Conservation (phyloP, 2,888 invertebrate genomes). For the Sphinx pinastri region DNA sequence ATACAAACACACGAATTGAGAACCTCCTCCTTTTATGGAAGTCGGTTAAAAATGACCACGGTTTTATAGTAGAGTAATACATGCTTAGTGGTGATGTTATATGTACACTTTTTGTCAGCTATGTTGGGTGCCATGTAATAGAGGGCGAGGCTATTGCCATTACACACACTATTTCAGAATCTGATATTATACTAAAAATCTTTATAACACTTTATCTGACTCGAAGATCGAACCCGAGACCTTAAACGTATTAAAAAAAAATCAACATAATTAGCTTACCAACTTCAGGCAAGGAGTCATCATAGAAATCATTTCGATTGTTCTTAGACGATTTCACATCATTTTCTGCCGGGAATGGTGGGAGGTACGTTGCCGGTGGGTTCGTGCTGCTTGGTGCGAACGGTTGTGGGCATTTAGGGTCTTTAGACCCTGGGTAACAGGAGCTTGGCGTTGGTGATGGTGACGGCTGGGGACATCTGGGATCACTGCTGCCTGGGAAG, state of each 20-base stretch:
- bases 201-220: too few relatives aligned
- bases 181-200: too few relatives aligned
- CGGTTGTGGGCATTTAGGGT: slow-evolving; percentile 73
- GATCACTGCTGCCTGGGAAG: slow-evolving; percentile 45
- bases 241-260: neutral
- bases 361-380: slow-evolving; percentile 76
- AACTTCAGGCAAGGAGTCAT: slow-evolving; percentile 57
- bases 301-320: slow-evolving; percentile 60
- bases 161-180: too few relatives aligned
- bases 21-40: too few relatives aligned
- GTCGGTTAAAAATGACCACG: too few relatives aligned
- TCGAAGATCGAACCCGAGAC: too few relatives aligned
- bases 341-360: slow-evolving; percentile 74
- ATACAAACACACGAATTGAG: too few relatives aligned
- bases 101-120: too few relatives aligned
- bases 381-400: slow-evolving; percentile 72
- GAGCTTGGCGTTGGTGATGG: slow-evolving; percentile 59
- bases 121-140: too few relatives aligned
- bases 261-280: slow-evolving; percentile 51
- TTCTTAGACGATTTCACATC: slow-evolving; percentile 61
- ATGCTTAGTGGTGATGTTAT: too few relatives aligned
- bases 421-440: slow-evolving; percentile 70
- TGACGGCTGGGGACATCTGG: slow-evolving; percentile 46
- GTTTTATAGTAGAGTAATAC: too few relatives aligned
- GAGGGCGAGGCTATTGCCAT: too few relatives aligned